Evolutionary conservation across 2,113 vertebrate genomes (phyloP), one percentile per base, ranked within the genome.

Genomic region (Ceyx margarethae): DNA sequence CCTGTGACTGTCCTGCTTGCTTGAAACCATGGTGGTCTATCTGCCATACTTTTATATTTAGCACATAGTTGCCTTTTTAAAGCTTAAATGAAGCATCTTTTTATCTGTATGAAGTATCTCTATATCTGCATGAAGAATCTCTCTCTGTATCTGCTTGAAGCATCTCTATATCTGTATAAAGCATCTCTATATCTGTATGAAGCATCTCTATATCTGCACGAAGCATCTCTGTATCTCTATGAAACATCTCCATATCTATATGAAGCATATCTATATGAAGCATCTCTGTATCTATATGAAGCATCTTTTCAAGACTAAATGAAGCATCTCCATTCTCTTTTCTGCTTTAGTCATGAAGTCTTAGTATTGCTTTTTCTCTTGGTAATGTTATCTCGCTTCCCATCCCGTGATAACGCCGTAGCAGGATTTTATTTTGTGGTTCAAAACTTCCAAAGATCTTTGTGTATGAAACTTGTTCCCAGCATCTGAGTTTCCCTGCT

Each of bases 401-500:
- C 65, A 61, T 57, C 40, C 62, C 5, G 28, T 33, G 54, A 73
- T 54, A 91, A 11, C 76, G 62, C 40, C 46, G 8, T 13, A 40
- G 90, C 67, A 68, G 40, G 74, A 11, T 61, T 72, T 94, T 90
- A 65, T 94, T 90, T 81, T 86, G 73, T 61, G 22, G 71, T 54
- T 54, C 28, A 53, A 40, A 69, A 85, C 80, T 11, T 64, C 78
- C 43, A 67, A 45, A 17, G 48, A 88, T 64, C 88, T 92, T 73
- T 78, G 6, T 19, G 40, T 50, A 89, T 33, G 81, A 46, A 93
- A 46, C 71, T 42, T 67, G 37, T 25, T 93, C 54, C n/a, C 53
- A 67, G 73, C 81, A 42, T 81, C 67, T 85, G 93, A 95, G 74
- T 94, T 42, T 91, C 87, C 87, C 75, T 51, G 25, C 50, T 95